Evolutionary conservation across 2,113 vertebrate genomes (phyloP), one percentile per base, ranked within the genome.

Genomic region (Hippocampus abdominalis): DNA sequence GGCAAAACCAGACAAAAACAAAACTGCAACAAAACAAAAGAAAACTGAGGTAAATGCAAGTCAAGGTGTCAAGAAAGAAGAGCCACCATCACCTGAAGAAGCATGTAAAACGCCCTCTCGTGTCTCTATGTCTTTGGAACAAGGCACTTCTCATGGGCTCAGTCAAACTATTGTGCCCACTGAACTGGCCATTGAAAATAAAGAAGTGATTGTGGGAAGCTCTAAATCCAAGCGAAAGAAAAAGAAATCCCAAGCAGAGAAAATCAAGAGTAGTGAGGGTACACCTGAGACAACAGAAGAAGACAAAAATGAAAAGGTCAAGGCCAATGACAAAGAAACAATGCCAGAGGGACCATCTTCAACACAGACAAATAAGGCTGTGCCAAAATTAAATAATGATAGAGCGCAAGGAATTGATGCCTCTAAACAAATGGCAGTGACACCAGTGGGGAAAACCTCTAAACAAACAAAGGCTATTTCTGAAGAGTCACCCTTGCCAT

Each of bases 161-260:
- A 66, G 36, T 76, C 25, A 73, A 70, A 76, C 44, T 32, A 12
- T 27, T 66, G 68, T 39, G 32, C 27, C 42, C 40, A 70, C 57
- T 21, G 82, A 83, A 23, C 61, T 29, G 13, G 21, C 64, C 65
- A 61, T 59, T 20, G 80, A 86, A 69, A 64, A 63, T 61, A 81
- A 83, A 54, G 73, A 69, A 63, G 70, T 36, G 3, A 48, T 11
- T 44, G 84, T 85, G 15, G 78, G 70, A 64, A 83, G 56, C 46
- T 77, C 85, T 40, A 90, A 88, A 81, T 85, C 87, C 20, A 89
- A 88, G 64, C 80, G 77, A 68, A 90, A 90, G 81, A 91, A 91
- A 83, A 90, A 87, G 77, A 91, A 87, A 80, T 85, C 83, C 60
- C 64, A 66, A 65, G 66, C 27, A 62, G 89, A 87, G 32, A 84